phyloP scores from a whole-genome alignment of 2,113 vertebrate species.

The Cheilinus undulatus region DNA sequence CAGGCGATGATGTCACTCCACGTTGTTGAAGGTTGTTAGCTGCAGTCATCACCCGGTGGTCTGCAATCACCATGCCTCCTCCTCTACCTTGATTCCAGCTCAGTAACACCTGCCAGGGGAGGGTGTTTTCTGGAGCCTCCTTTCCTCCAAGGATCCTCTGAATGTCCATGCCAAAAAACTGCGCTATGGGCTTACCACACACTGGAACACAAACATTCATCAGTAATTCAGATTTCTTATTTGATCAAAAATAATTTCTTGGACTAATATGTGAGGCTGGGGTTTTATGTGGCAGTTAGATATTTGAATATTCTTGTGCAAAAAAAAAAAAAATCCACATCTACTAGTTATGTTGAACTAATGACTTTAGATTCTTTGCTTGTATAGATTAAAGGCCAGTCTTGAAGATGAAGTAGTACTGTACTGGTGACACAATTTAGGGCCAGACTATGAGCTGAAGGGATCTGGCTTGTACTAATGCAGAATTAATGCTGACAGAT shows the following conservation, averaged over 20 bases:
- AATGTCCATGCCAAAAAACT: fast-evolving
- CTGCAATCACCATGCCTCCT: conserved; percentile 75
- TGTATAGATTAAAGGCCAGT: no score
- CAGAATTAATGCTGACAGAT: no score
- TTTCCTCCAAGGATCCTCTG: conserved; percentile 71
- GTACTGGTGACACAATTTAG: no score
- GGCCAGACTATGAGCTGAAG: no score
- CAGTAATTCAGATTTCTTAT: neutral
- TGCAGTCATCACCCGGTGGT: conserved; percentile 80
- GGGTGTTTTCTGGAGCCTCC: neutral
- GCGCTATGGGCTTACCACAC: conserved; percentile 66
- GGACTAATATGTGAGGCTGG: no score
- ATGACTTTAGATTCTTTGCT: no score
- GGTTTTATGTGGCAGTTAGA: no score
- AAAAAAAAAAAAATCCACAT: no score
- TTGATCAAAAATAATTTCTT: neutral
- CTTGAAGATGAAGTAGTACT: no score
- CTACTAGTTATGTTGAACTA: no score
- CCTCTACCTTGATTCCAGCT: fast-evolving
- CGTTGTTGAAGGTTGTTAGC: conserved; percentile 15
- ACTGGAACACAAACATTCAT: conserved; percentile 47
- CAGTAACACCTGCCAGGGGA: conserved; percentile 82
- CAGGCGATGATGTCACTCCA: fast-evolving
- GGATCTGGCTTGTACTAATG: no score
- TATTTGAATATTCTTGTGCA: no score